Evolutionary conservation across 2,888 invertebrate species (phyloP), one percentile per base, ranked within the genome.

Genomic region (Tipula unca): DNA sequence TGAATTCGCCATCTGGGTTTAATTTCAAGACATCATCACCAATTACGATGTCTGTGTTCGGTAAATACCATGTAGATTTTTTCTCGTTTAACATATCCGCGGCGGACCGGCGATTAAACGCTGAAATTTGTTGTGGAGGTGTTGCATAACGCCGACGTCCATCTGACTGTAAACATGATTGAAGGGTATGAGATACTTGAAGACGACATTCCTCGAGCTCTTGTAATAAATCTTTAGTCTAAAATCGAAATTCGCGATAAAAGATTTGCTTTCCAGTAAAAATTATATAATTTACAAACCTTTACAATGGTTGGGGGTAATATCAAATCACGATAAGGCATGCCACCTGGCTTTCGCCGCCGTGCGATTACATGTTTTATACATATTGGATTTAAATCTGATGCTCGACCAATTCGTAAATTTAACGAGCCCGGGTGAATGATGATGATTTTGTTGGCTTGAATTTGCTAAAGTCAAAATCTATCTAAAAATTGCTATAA

Each of bases 341-440:
- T 91, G 0, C 94, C 94, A 3, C 88, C 89, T 0, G 88, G 87
- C 48, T 88, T 88, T 84, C 90, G 88, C 2, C 87, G 88, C 39
- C 90, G 88, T 0, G 89, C 91, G 13, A 91, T 88, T 0, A 90
- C 91, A 91, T 98, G 98, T 0, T 98, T 92, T 86, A 98, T 93
- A 48, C 95, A 95, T 86, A 95, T 93, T 10, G 98, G 98, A 89
- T 96, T 94, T 2, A 97, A 92, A 90, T 98, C 98, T 0, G 97
- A 97, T 1, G 98, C 98, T 88, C 97, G 92, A 0, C 98, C 98
- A 89, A 98, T 96, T 87, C 98, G 92, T 29, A 98, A 93, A 90
- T 97, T 95, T 85, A 96, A 93, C 0, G 98, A 98, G 6, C 98
- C 98, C 25, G 98, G 98, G 89, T 98, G 98, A 86, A 98, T 97